Evolutionary conservation across 2,797 vertebrate genomes (phyloP).

Genomic region (Anguilla marmorata): DNA sequence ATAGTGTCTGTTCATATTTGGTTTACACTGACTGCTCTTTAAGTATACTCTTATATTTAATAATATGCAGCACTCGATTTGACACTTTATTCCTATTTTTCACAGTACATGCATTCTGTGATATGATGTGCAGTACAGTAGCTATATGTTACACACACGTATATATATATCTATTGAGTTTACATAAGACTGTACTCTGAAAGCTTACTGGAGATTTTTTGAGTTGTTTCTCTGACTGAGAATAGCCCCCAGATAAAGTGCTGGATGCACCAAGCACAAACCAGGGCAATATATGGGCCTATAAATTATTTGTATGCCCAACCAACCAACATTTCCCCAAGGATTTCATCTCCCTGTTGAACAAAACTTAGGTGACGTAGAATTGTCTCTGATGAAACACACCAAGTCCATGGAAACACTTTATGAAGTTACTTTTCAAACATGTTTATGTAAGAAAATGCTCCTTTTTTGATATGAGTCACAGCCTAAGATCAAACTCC

Average conservation of each 20-base stretch:
- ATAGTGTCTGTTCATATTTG: not conserved
- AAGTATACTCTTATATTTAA: not conserved
- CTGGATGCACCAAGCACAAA: not conserved
- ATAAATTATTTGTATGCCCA: not conserved
- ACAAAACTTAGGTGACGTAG: not conserved
- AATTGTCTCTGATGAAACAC: not conserved
- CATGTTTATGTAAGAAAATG: conserved; percentile 30
- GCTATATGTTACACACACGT: not conserved
- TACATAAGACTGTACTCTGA: not conserved
- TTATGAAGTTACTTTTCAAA: conserved; percentile 32
- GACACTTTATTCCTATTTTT: not conserved
- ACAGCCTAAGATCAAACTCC: conserved; percentile 33
- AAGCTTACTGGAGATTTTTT: not conserved
- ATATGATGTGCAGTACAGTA: not conserved
- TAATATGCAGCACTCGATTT: not conserved
- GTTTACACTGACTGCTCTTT: not conserved
- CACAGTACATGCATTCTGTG: not conserved
- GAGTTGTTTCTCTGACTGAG: not conserved
- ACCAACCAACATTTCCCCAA: not conserved
- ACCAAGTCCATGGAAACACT: conserved; percentile 1
- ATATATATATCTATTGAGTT: not conserved
- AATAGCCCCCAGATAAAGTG: not conserved
- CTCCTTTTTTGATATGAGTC: not conserved
- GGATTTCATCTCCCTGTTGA: not conserved
- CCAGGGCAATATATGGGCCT: not conserved